Evolutionary conservation across 2,113 vertebrate species (phyloP).

Genomic region (Lophotis ruficrista): DNA sequence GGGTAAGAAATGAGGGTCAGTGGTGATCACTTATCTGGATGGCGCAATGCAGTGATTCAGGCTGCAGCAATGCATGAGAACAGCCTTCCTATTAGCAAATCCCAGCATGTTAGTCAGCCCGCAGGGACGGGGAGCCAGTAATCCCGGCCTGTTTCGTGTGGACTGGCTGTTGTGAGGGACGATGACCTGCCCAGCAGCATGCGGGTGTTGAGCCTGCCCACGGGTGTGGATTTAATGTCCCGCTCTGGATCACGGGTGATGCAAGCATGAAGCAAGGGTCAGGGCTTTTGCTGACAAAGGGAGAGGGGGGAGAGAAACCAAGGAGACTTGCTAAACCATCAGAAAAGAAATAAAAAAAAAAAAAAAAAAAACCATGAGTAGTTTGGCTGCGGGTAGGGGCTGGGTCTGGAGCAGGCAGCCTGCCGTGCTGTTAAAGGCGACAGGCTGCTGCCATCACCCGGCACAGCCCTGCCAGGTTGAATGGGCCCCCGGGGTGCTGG

Average conservation of each 20-base stretch:
- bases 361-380: accelerated
- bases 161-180: accelerated
- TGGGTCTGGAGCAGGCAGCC: not conserved
- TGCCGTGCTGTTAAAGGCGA: accelerated
- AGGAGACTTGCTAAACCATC: not conserved
- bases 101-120: not conserved
- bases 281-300: not conserved
- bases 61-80: not conserved
- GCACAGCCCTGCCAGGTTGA: accelerated
- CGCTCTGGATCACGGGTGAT: accelerated
- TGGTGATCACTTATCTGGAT: not conserved
- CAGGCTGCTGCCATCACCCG: not conserved
- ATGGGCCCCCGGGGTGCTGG: accelerated
- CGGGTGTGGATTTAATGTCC: accelerated
- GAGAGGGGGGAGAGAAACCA: not conserved
- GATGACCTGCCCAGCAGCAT: accelerated
- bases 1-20: not conserved
- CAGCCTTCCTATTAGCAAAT: not conserved
- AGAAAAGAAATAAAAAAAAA: not conserved
- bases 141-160: accelerated
- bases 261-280: accelerated
- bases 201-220: accelerated
- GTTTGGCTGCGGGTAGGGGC: accelerated
- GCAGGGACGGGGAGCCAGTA: accelerated
- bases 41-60: not conserved